Evolutionary conservation across 2,797 vertebrate species (phyloP), one percentile per base, ranked within the genome.

Genomic region (Geotrypetes seraphini): DNA sequence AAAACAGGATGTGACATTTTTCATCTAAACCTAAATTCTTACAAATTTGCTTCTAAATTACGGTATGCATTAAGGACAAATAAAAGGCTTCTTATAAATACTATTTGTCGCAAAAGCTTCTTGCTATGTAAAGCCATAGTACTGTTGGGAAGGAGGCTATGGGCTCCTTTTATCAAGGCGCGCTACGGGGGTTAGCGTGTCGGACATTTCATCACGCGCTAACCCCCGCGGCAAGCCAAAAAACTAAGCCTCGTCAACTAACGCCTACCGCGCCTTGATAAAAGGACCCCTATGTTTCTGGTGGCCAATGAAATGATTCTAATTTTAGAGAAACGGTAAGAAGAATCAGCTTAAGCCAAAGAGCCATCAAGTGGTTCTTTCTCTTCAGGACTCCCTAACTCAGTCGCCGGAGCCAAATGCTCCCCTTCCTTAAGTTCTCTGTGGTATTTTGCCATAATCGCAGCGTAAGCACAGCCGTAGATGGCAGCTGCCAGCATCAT

Each of bases 401-500:
- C 44, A 41, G 5, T 38, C 50, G n/a, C n/a, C 1, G 42, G 48
- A 33, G 22, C 50, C 68, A 71, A 27, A 16, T 74, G 69, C 34
- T 81, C 79, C 17, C 71, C 79, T 57, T 81, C 84, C 69, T 85
- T 88, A 8, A 86, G 71, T 55, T 88, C 81, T 5, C 67, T 66
- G 35, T 87, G 90, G 66, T 84, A 83, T 43, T 84, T 89, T 47
- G 96, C 93, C 35, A 89, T 88, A 44, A 99, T 73, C 1, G 91
- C 91, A 0, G 96, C 96, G 1, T 99, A 92, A 39, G 91, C 84
- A 7, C 94, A 99, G 18, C 96, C 94, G 0, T 99, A 99, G 19
- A 96, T 78, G 0, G 90, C 89, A 0, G 94, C 92, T 1, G 71
- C 91, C 75, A 99, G 44, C 92, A 99, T 99, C 96, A 97, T 90